Base-by-base conservation (phyloP, 2,888 invertebrate species). In the Eugnorisma glareosa region DNA sequence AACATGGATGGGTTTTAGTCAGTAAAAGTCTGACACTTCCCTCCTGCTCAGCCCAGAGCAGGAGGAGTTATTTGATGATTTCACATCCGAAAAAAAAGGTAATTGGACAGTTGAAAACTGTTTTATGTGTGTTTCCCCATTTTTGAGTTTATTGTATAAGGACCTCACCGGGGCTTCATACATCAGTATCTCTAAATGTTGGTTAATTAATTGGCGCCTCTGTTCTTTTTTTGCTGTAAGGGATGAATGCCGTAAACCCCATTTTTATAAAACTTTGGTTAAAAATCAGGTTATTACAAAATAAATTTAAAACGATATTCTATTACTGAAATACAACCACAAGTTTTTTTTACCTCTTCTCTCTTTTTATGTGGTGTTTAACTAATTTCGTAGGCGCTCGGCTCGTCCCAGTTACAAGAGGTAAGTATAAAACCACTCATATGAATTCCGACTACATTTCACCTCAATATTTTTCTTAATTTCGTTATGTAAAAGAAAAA, bases 381-480 rank as follows among this genome's bases (percentile, higher is more conserved):
- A 79, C 59, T 75, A 37, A 61, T 59, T 79, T 73, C 28, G 31
- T 70, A 10, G 54, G 64, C 48, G 13, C 28, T 71, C 31, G n/a
- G 40, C 59, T 71, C 21, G 64, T 37, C 1, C 61, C 28, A 37
- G 24, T 57, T 59, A 48, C 63, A 59, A 63, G 37, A 43, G 59
- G 45, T 67, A 63, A 63, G 24, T 59, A 70, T 54, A 71, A 63
- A 73, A 51, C 35, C n/a, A 35, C 54, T 78, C 40, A 57, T 68
- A 43, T 64, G 51, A 77, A 71, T 84, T 71, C n/a, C 54, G 37
- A 59, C 57, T 57, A 72, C 35, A 81, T 75, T 77, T 81, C 57
- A 64, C 51, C 45, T 54, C 40, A 67, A 75, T 67, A 69, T 79
- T 75, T 78, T 73, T 51, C 37, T n/a, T 81, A 66, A 77, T 74